phyloP scores from a whole-genome alignment of 2,888 invertebrate species.

The Emmelina monodactyla region DNA sequence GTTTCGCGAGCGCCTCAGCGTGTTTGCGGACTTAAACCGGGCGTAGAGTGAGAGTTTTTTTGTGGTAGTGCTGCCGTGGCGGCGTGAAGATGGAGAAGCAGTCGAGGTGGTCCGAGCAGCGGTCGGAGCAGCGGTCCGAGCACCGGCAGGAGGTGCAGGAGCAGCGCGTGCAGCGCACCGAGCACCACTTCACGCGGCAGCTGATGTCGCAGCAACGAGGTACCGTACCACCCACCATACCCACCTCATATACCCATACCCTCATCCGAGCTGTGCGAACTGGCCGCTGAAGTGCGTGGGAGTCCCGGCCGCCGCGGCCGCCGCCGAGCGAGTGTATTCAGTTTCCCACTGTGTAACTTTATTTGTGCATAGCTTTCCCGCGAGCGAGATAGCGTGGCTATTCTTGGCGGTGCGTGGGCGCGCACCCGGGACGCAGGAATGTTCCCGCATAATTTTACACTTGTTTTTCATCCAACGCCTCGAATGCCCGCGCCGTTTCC shows the following conservation, averaged over 20 bases:
- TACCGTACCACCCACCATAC: conserved; percentile 38
- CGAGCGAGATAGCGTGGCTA: conserved; percentile 48
- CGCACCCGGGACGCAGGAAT: conserved; percentile 23
- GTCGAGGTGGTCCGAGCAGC: conserved; percentile 57
- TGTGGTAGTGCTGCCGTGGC: conserved; percentile 49
- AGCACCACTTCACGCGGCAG: conserved; percentile 82
- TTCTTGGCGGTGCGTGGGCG: conserved; percentile 41
- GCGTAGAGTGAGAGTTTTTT: conserved; percentile 58
- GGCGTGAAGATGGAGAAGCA: conserved; percentile 79
- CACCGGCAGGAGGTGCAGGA: conserved; percentile 65
- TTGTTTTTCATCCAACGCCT: conserved; percentile 26
- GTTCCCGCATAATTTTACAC: conserved; percentile 25
- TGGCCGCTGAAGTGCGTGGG: conserved; percentile 16
- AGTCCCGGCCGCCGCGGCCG: conserved; percentile 21
- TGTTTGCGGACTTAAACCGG: conserved; percentile 46
- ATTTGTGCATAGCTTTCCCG: conserved; percentile 60
- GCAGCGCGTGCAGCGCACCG: conserved; percentile 60
- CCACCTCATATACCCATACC: conserved; percentile 12
- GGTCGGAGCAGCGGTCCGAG: conserved; percentile 28
- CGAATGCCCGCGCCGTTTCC: conserved; percentile 27
- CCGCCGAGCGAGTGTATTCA: conserved; percentile 42
- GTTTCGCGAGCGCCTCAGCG: conserved; percentile 44
- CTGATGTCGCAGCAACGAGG: conserved; percentile 80
- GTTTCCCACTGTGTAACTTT: conserved; percentile 49
- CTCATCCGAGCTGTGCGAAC: conserved; percentile 13